These are phyloP conservation scores for Pollenia griseotomentosa DNA, from an alignment of 2,888 invertebrate species.

Conservation along the genomic window DNA sequence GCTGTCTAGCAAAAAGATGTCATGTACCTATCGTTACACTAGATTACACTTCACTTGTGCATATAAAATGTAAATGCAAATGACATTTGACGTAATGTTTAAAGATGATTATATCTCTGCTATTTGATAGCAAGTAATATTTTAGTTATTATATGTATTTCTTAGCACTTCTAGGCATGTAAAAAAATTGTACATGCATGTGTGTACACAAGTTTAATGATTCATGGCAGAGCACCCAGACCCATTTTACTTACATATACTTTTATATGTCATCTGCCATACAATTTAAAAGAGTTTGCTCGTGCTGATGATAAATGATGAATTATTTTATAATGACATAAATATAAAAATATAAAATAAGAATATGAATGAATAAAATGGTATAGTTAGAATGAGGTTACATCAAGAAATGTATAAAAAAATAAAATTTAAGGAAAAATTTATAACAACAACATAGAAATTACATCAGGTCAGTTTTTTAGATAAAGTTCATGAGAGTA, in stretches of 20 bases:
- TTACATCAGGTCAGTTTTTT: too few species aligned
- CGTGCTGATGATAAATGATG: not conserved
- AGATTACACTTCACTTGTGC: conserved; percentile 5
- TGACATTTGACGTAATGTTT: conserved; percentile 58
- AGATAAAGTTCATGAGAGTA: too few species aligned
- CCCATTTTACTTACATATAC: not conserved
- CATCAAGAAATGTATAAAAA: not conserved
- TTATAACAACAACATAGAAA: too few species aligned
- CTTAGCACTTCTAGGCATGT: too few species aligned
- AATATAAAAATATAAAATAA: not conserved
- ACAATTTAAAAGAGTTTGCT: conserved; percentile 12
- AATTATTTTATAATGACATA: not conserved
- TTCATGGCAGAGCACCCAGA: not conserved
- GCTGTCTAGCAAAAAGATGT: conserved; percentile 1
- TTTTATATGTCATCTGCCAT: not conserved
- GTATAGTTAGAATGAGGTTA: conserved; percentile 14
- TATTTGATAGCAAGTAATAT: conserved; percentile 13
- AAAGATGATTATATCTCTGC: conserved; percentile 41
- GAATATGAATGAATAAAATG: not conserved
- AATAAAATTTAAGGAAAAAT: too few species aligned
- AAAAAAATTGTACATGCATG: not conserved
- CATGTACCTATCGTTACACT: not conserved
- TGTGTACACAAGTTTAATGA: not conserved
- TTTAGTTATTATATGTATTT: not conserved
- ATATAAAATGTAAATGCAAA: conserved; percentile 41